Conservation (phyloP, 1,140 invertebrate genomes). For the Ridgeia piscesae region DNA sequence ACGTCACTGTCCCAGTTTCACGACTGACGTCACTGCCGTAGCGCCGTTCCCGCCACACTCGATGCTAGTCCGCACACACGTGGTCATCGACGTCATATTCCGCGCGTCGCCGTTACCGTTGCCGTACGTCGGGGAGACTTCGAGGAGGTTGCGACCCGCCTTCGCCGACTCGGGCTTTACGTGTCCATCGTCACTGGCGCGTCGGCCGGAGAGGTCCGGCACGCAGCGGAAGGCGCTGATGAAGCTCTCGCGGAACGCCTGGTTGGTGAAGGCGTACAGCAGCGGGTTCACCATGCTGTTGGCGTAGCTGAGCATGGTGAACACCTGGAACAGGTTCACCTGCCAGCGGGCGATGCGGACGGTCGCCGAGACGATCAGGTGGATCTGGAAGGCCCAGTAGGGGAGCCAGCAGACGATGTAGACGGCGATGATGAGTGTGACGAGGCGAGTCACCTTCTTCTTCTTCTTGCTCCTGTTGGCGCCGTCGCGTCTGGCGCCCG, state of each 20-base stretch:
- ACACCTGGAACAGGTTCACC: conserved; percentile 25
- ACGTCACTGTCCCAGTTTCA: neutral
- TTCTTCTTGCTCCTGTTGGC: conserved; percentile 61
- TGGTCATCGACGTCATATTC: neutral
- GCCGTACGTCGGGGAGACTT: neutral
- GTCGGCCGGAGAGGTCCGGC: neutral
- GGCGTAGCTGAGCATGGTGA: conserved; percentile 28
- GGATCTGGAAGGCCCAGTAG: conserved; percentile 31
- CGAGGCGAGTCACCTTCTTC: conserved; percentile 46
- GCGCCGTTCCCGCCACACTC: neutral
- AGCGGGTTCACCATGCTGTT: conserved; percentile 32
- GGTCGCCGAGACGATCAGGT: conserved; percentile 7
- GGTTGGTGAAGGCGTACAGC: conserved; percentile 32
- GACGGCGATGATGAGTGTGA: conserved; percentile 29
- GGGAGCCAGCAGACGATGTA: conserved; percentile 32
- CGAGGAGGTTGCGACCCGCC: neutral
- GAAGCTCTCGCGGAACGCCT: conserved; percentile 27
- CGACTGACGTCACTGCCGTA: neutral
- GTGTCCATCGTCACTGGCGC: neutral
- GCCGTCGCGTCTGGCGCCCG: neutral
- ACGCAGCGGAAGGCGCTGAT: conserved; percentile 26
- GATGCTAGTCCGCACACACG: neutral
- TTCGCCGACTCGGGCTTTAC: neutral
- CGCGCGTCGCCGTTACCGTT: neutral
- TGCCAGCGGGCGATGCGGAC: conserved; percentile 13